phyloP scores from a whole-genome alignment of 2,113 vertebrate species.

The Urocolius indicus region DNA sequence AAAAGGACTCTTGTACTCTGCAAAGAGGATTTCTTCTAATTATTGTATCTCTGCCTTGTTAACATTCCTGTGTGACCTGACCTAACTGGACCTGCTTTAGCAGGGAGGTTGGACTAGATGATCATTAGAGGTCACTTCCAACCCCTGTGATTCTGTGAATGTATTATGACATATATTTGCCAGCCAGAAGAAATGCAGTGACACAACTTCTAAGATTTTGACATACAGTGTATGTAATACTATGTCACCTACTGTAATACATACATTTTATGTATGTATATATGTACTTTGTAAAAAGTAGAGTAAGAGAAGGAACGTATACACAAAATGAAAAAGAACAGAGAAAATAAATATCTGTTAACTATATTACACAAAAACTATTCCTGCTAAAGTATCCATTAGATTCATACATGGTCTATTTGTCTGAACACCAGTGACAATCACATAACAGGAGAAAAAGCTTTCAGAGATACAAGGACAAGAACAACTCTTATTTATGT shows the following conservation, averaged over 20 bases:
- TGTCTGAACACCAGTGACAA: background rate
- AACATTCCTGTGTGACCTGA: background rate
- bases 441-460: background rate
- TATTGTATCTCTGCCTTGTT: background rate
- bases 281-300: accelerated
- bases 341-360: background rate
- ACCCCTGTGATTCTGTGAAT: background rate
- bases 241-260: accelerated
- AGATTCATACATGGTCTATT: background rate
- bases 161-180: background rate
- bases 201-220: background rate
- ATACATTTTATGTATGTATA: background rate
- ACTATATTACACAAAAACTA: background rate
- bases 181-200: background rate
- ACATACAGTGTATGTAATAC: accelerated
- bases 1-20: background rate
- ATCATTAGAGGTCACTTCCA: no score
- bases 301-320: background rate
- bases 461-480: background rate
- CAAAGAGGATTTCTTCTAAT: background rate
- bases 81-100: no score
- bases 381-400: background rate
- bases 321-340: background rate
- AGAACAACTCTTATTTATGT: conserved; percentile 2
- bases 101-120: no score